These are phyloP conservation scores for Hypolimnas misippus DNA, from an alignment of 2,888 invertebrate species.

Conservation along the genomic window DNA sequence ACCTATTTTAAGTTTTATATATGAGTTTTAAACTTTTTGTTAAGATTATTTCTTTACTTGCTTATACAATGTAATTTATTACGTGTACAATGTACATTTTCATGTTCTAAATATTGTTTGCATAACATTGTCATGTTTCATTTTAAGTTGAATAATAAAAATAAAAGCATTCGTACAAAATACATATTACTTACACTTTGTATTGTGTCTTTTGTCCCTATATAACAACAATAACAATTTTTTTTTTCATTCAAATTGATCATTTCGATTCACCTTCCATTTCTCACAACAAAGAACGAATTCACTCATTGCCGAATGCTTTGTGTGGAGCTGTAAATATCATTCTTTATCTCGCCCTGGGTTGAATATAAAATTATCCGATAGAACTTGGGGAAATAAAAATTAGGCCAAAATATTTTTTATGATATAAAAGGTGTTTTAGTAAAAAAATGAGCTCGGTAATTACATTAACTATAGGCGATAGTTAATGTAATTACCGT, in stretches of 20 bases:
- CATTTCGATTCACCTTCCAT: conserved; percentile 32
- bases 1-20: no score
- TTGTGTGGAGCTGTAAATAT: conserved; percentile 25
- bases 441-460: no score
- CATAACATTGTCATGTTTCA: no score
- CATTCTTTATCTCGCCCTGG: conserved; percentile 24
- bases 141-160: background rate
- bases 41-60: no score
- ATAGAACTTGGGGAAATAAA: conserved; percentile 19
- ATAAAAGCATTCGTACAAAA: background rate
- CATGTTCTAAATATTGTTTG: no score
- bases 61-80: no score
- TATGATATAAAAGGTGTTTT: no score
- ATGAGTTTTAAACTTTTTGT: no score
- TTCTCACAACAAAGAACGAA: conserved; percentile 31
- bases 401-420: no score
- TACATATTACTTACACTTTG: background rate
- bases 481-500: no score
- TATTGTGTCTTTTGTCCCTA: background rate
- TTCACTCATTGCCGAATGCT: conserved; percentile 27
- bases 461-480: no score
- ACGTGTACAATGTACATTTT: no score
- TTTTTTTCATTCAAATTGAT: conserved; percentile 28
- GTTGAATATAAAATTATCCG: conserved; percentile 24
- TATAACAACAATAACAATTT: conserved; percentile 11